Percentiles rank a stretch among this genome's conserved stretches.
Evolutionary conservation across 2,888 invertebrate species (phyloP).

Genomic region (Tricholauxania praeusta): DNA sequence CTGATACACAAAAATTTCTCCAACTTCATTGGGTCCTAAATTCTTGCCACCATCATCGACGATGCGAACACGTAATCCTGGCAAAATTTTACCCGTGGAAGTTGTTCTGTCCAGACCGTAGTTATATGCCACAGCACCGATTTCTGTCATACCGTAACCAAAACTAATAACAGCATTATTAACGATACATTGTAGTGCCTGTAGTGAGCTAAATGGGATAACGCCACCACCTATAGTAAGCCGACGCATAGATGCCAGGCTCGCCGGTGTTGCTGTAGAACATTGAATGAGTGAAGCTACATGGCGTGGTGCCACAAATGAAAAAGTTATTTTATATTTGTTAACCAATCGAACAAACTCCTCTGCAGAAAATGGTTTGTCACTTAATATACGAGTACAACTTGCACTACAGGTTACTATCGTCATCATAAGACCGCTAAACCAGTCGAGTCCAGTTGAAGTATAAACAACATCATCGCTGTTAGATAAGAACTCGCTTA

Average conservation of each 20-base stretch:
- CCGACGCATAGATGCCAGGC: conserved; percentile 48
- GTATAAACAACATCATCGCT: conserved; percentile 4
- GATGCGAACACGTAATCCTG: conserved; percentile 51
- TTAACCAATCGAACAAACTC: conserved; percentile 52
- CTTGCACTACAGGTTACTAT: neutral
- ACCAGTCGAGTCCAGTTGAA: conserved; percentile 17
- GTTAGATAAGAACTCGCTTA: neutral
- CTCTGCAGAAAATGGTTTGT: conserved; percentile 40
- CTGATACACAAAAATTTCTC: conserved; percentile 54
- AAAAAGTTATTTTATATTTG: conserved; percentile 53
- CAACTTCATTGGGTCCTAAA: conserved; percentile 50
- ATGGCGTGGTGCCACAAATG: conserved; percentile 50
- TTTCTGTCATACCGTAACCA: conserved; percentile 57
- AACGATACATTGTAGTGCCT: conserved; percentile 44
- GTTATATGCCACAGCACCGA: conserved; percentile 43
- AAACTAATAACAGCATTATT: conserved; percentile 49
- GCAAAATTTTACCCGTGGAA: conserved; percentile 49
- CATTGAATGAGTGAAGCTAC: conserved; percentile 43
- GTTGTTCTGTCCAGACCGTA: conserved; percentile 41
- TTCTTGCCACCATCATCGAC: conserved; percentile 50
- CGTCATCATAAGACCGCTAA: neutral
- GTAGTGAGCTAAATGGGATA: conserved; percentile 35
- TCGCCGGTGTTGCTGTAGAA: conserved; percentile 48
- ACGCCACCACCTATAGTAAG: conserved; percentile 53
- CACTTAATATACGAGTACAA: conserved; percentile 30